Evolutionary conservation across 2,113 vertebrate genomes (phyloP), one percentile per base, ranked within the genome.

Genomic region (Plotosus lineatus): DNA sequence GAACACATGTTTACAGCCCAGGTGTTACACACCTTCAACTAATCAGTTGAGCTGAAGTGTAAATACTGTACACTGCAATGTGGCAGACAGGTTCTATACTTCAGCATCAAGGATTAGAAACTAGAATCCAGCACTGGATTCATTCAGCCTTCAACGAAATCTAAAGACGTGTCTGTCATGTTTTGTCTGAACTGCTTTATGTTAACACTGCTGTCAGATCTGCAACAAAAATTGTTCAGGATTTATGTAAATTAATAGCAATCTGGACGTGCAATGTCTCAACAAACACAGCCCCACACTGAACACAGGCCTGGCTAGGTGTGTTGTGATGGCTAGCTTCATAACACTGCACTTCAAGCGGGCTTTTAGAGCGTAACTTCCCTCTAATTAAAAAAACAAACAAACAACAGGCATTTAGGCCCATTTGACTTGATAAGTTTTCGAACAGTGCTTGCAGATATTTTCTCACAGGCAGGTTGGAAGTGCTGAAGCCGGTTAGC

Each of bases 281-380:
- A 33, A 76, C 31, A 4, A 21, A 6, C 38, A 17, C n/a, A 38
- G 19, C 6, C 36, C 38, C 36, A 17, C 6, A 58, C 14, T 60
- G 42, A 33, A 48, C 4, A 60, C 69, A 73, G 75, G 75, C 75
- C 56, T 19, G 33, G 44, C 53, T 28, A 15, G 42, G 17, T 48
- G 7, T 36, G 6, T 3, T 9, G 46, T 36, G 9, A 73, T 33
- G 46, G 28, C 10, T 73, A 73, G 69, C 46, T 12, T 73, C 50
- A 48, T 48, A 73, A 6, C 69, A 12, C 38, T 60, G 28, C 74
- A 76, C 53, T 76, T 28, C n/a, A 42, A 21, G 36, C 55, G 74
- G 71, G 28, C 71, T 44, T 44, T 26, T 6, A 33, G 1, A 28
- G 40, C 21, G 19, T 2, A 31, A 71, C 26, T 71, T 48, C 8